Evolutionary conservation across 1,140 invertebrate species (phyloP).

Genomic region (Melitaea cinxia): DNA sequence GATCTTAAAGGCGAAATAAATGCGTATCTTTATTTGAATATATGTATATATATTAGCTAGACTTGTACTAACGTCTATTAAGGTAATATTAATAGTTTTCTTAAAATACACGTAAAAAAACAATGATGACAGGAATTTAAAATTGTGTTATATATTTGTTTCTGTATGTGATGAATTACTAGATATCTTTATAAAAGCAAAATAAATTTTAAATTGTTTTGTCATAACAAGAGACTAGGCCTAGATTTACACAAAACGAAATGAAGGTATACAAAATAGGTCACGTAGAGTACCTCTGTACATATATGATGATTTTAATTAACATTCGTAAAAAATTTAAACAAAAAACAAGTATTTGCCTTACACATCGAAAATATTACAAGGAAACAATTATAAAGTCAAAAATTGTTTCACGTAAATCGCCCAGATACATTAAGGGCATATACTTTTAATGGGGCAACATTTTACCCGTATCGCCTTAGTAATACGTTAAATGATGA

Average conservation of each 20-base stretch:
- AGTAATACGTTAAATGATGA: no score
- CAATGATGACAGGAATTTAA: no score
- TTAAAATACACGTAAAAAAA: no score
- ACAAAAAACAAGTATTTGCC: background rate
- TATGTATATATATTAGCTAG: no score
- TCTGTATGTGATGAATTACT: background rate
- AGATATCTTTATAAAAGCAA: background rate
- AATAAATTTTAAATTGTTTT: background rate
- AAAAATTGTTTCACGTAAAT: background rate
- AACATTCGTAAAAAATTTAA: constrained; percentile 4
- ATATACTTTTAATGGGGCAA: no score
- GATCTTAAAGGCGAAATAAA: no score
- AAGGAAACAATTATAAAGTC: background rate
- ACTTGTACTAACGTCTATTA: no score
- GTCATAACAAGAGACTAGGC: background rate
- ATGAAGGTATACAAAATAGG: constrained; percentile 1
- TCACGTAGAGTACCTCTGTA: background rate
- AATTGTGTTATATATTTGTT: no score
- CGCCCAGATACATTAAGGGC: background rate
- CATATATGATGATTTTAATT: constrained; percentile 4
- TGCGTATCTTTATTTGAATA: no score
- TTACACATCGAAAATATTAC: background rate
- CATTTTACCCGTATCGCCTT: no score
- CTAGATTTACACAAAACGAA: background rate
- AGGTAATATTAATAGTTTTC: no score